phyloP scores from a whole-genome alignment of 1,140 invertebrate genomes.

The Drosophila arizonae region DNA sequence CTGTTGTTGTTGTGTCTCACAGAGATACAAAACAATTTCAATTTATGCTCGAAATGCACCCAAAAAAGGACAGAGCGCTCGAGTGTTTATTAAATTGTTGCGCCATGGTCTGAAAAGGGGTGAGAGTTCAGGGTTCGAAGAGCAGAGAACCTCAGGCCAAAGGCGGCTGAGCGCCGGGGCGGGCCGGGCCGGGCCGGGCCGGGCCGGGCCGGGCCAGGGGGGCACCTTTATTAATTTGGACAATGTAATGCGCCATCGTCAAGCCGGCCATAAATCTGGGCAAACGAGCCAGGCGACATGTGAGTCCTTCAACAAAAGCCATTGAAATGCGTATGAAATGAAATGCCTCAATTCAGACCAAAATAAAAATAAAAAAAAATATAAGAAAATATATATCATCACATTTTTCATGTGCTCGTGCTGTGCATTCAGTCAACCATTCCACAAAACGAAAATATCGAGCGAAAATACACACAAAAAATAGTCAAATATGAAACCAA shows the following conservation, averaged over 20 bases:
- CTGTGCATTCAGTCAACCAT: slow-evolving; percentile 33
- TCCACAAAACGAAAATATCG: slow-evolving; percentile 15
- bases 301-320: slow-evolving; percentile 28
- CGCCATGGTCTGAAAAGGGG: slow-evolving; percentile 48
- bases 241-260: slow-evolving; percentile 53
- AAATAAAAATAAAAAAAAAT: not conserved
- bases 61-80: slow-evolving; percentile 57
- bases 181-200: not conserved
- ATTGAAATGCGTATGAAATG: slow-evolving; percentile 61
- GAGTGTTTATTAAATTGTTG: slow-evolving; percentile 75
- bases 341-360: slow-evolving; percentile 27
- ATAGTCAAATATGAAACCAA: slow-evolving; percentile 12
- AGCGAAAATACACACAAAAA: not conserved
- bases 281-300: slow-evolving; percentile 31
- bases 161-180: slow-evolving; percentile 11
- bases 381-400: not conserved
- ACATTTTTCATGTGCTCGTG: slow-evolving; percentile 48
- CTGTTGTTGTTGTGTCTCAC: slow-evolving; percentile 29
- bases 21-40: slow-evolving; percentile 66
- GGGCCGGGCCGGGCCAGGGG: not conserved
- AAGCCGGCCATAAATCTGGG: slow-evolving; percentile 70
- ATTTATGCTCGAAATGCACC: slow-evolving; percentile 65
- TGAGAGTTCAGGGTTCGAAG: slow-evolving; percentile 27
- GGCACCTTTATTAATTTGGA: slow-evolving; percentile 67
- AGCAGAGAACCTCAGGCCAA: slow-evolving; percentile 4